Conservation (phyloP, 2,888 invertebrate species). For the Sycophila texana region DNA sequence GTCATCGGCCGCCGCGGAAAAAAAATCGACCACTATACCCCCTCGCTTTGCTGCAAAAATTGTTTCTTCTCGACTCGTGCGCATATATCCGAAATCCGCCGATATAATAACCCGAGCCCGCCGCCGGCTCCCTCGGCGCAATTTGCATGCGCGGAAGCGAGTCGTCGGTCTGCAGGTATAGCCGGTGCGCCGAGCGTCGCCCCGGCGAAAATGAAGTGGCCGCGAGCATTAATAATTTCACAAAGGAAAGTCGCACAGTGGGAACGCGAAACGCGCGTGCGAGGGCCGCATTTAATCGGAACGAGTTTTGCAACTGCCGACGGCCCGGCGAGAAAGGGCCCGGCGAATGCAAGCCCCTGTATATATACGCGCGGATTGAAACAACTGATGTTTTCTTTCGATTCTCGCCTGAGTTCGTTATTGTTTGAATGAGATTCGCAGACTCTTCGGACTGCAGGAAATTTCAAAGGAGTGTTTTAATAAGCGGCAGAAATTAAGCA, state of each 20-base stretch:
- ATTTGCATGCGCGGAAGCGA: constrained; percentile 73
- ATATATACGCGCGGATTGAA: constrained; percentile 23
- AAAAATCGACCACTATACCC: background rate
- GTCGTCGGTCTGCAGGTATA: constrained; percentile 60
- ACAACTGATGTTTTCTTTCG: constrained; percentile 52
- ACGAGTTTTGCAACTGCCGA: constrained; percentile 66
- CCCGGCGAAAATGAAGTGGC: constrained; percentile 72
- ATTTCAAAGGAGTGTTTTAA: constrained; percentile 25
- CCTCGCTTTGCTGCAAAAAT: background rate
- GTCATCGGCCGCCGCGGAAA: constrained; percentile 2
- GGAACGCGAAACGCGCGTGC: constrained; percentile 38
- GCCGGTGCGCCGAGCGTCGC: constrained; percentile 61
- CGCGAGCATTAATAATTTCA: constrained; percentile 71
- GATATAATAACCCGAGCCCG: constrained; percentile 29
- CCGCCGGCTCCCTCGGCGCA: constrained; percentile 40
- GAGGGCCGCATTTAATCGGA: constrained; percentile 67
- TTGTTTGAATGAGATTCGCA: background rate
- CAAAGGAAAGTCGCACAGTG: constrained; percentile 65
- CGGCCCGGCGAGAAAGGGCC: constrained; percentile 13
- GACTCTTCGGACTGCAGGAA: background rate
- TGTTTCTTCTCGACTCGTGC: background rate
- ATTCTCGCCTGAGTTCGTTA: constrained; percentile 8
- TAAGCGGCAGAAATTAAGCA: constrained; percentile 20
- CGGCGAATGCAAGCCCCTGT: background rate
- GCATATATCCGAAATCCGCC: background rate